phyloP scores from a whole-genome alignment of 2,888 invertebrate genomes.

The Cosmopolites sordidus region DNA sequence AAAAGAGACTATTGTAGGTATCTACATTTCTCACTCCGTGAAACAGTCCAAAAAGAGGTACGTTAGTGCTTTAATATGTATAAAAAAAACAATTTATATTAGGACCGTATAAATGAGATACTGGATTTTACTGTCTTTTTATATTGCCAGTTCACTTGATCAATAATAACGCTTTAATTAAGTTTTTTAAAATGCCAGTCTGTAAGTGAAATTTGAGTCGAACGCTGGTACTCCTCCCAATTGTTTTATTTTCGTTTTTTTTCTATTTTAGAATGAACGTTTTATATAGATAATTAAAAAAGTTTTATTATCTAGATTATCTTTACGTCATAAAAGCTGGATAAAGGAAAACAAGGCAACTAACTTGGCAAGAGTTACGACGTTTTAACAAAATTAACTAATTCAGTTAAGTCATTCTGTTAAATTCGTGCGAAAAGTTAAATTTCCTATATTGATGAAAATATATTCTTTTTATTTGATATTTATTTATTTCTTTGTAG shows the following conservation, averaged over 20 bases:
- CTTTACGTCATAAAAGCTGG: background rate
- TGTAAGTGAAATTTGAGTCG: no score
- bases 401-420: background rate
- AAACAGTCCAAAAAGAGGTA: background rate
- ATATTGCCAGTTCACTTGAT: background rate
- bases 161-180: background rate
- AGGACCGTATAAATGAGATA: no score
- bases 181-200: background rate
- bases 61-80: no score
- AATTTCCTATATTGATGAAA: no score
- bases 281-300: background rate
- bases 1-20: no score
- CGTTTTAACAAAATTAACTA: background rate
- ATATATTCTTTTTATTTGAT: no score
- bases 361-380: background rate
- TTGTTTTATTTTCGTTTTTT: background rate
- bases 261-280: background rate
- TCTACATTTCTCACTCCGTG: no score
- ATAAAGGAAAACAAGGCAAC: background rate
- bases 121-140: background rate
- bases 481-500: no score
- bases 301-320: constrained; percentile 1
- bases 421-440: background rate
- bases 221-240: background rate
- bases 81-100: no score